Evolutionary conservation across 1,140 invertebrate genomes (phyloP).

Genomic region (Cydia fagiglandana): DNA sequence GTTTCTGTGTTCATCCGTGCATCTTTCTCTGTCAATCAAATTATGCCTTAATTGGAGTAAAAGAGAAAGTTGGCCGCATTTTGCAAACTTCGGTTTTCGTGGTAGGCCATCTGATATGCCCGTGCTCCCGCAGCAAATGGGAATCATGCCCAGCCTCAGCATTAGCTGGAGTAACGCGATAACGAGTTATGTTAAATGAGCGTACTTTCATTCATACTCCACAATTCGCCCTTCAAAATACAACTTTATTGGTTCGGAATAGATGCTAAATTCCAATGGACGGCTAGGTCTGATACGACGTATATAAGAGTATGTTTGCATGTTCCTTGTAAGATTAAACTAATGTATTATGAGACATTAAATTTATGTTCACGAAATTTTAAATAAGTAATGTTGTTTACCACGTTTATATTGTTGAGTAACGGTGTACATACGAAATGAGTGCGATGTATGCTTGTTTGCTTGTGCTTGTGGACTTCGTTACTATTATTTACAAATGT

Average conservation of each 20-base stretch:
- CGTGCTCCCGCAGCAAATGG: background rate
- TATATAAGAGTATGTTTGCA: background rate
- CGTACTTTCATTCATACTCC: slow-evolving; percentile 5
- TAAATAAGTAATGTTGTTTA: background rate
- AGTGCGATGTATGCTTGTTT: background rate
- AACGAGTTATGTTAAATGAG: slow-evolving; percentile 20
- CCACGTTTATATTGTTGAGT: background rate
- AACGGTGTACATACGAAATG: background rate
- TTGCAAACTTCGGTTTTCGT: too few species aligned
- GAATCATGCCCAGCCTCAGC: background rate
- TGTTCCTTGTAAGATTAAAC: slow-evolving; percentile 1
- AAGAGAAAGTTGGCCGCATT: too few species aligned
- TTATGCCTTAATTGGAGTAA: too few species aligned
- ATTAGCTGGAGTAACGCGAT: slow-evolving; percentile 25
- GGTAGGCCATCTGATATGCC: background rate
- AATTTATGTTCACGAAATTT: background rate
- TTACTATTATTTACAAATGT: too few species aligned
- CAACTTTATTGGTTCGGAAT: background rate
- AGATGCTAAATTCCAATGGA: background rate
- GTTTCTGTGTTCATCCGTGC: too few species aligned
- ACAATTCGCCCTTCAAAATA: background rate
- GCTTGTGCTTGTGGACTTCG: too few species aligned
- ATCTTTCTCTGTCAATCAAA: too few species aligned
- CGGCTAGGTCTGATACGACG: background rate
- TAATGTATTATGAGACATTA: slow-evolving; percentile 1